Evolutionary conservation across 1,140 invertebrate species (phyloP), one percentile per base, ranked within the genome.

Genomic region (Mamestra configurata): DNA sequence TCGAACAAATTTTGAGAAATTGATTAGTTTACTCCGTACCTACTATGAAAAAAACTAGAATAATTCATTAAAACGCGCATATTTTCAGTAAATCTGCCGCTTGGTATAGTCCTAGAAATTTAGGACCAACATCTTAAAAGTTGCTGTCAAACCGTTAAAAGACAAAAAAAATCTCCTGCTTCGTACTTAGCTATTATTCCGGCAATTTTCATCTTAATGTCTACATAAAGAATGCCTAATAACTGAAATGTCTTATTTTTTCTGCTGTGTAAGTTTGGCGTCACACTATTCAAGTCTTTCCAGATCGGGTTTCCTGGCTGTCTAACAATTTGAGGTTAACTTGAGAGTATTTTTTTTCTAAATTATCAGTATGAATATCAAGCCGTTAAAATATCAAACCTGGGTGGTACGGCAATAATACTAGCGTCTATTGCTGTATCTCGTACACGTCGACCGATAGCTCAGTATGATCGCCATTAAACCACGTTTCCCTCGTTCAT

Each of bases 1-100:
- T 18, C 7, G 11, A 49, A 68, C 64, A 70, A 49, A 70, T 70
- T 46, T 27, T 66, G 10, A 37, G n/a, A 37, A 66, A 66, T 40
- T 37, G 2, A 15, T 8, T 61, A 66, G 35, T 70, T 70, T 70
- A 27, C 66, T 24, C 24, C 22, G n/a, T 49, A 15, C 20, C n/a
- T n/a, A n/a, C n/a, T n/a, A n/a, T n/a, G n/a, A n/a, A n/a, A n/a
- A n/a, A n/a, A n/a, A n/a, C 10, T 13, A 18, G 4, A 31, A 40
- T 40, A 66, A 66, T 40, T 8, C 18, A 20, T 13, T 20, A 40
- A 20, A 66, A 40, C 61, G 22, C 10, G 18, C 27, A 2, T 31
- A 35, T 61, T 4, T 20, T 64, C 11, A 10, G 15, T 37, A 18
- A 18, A 20, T 20, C 7, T 6, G 40, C 31, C n/a, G n/a, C 37